Evolutionary conservation across 2,797 vertebrate species (phyloP), one percentile per base, ranked within the genome.

Genomic region (Petrocephalus sullivani): DNA sequence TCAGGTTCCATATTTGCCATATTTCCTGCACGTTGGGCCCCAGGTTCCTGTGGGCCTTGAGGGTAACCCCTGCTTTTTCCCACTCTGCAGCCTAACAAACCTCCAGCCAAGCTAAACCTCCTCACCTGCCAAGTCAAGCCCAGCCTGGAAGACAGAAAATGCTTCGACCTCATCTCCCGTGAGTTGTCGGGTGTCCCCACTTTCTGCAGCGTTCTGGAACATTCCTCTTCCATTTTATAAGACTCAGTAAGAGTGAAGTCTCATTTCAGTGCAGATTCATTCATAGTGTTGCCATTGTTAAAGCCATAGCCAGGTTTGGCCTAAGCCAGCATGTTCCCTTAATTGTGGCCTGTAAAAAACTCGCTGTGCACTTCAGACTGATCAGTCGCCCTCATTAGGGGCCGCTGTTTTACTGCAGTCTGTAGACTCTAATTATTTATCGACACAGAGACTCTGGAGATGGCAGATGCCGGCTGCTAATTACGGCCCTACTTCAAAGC

Each of bases 71-170:
- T 33, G 23, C 28, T 14, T 10, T 23, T 33, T 67, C 64, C 64
- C 12, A 2, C 10, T 67, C 23, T 23, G 14, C 93, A 97, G 97
- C 94, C 94, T 0, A 96, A 96, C 89, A 95, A 95, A 89, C 92
- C 94, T 67, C 96, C 97, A 0, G 95, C 95, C 91, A 96, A 95
- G 90, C 94, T 97, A 56, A 97, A 97, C 92, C 95, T 97, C 61
- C 95, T 97, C 90, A 97, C 96, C 71, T 97, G 97, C 91, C 97
- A 97, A 92, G 96, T 97, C 87, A 97, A 97, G 92, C 96, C 95
- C 5, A 96, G 95, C 3, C 71, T 92, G 87, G 97, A 97, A 89
- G 97, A 97, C 92, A 97, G 95, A 94, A 97, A 97, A 89, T 97
- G 97, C 91, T 97, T 97, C 2, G 95, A 96, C 91, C 95, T 97